These are phyloP conservation scores for Clinocottus analis DNA, from an alignment of 2,113 vertebrate species.

Conservation along the genomic window DNA sequence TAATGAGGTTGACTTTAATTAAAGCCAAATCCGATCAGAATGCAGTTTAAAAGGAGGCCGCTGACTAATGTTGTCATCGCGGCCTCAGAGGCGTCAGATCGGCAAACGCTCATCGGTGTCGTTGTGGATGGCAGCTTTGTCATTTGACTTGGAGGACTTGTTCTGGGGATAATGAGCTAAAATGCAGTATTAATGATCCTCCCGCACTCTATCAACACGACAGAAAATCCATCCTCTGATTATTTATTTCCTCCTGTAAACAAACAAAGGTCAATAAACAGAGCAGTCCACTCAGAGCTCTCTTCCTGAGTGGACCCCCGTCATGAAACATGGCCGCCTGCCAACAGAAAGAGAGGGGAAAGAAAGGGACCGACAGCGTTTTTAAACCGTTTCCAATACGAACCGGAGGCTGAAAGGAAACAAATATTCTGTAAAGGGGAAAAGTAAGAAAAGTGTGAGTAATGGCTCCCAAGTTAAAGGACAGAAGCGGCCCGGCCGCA, in stretches of 20 bases:
- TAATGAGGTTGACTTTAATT: neutral
- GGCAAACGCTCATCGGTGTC: neutral
- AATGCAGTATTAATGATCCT: neutral
- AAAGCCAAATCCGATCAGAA: neutral
- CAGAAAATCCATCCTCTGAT: constrained; percentile 37
- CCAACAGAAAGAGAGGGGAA: constrained; percentile 21
- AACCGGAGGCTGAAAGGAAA: constrained; percentile 12
- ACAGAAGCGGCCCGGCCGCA: constrained; percentile 25
- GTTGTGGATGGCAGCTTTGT: neutral
- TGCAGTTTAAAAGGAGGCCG: neutral
- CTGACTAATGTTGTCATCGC: neutral
- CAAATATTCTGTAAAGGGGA: neutral
- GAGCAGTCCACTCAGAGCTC: constrained; percentile 21
- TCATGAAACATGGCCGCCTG: constrained; percentile 27
- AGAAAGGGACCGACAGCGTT: neutral
- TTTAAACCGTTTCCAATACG: constrained; percentile 12
- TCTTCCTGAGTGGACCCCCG: constrained; percentile 6
- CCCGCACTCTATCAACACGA: neutral
- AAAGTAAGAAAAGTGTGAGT: constrained; percentile 18
- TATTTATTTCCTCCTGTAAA: constrained; percentile 53
- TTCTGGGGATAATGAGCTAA: constrained; percentile 10
- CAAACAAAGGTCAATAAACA: constrained; percentile 50
- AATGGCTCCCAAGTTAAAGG: constrained; percentile 20
- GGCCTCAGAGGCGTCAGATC: no score
- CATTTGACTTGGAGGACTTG: neutral